Evolutionary conservation across 2,888 invertebrate species (phyloP).

Genomic region (Bhutanitis thaidina): DNA sequence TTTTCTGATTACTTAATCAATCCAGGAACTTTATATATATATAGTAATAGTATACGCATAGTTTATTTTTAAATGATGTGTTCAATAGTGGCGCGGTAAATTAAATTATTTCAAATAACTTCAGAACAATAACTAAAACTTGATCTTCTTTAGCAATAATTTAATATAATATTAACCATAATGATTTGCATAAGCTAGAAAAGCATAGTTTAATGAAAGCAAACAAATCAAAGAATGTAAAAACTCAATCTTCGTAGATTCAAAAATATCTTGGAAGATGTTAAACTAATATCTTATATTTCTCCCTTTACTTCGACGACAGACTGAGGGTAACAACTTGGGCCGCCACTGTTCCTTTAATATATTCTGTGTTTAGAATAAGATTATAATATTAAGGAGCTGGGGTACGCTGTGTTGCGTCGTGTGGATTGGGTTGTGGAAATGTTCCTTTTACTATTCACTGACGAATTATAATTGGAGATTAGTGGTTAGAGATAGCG

Average conservation of each 20-base stretch:
- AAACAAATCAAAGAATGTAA: no score
- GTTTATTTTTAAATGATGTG: no score
- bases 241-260: not conserved
- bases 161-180: no score
- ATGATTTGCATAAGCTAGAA: no score
- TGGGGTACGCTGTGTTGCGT: constrained; percentile 37
- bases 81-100: no score
- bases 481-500: constrained; percentile 36
- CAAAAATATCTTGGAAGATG: constrained; percentile 6
- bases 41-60: no score
- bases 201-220: no score
- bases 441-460: constrained; percentile 44
- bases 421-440: constrained; percentile 31
- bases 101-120: no score
- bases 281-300: constrained; percentile 18
- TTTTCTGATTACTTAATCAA: no score
- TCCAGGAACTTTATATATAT: no score
- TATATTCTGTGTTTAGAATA: constrained; percentile 76
- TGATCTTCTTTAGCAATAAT: no score
- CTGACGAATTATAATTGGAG: constrained; percentile 66
- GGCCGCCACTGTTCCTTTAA: constrained; percentile 46
- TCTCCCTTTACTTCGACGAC: constrained; percentile 22
- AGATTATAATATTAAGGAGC: constrained; percentile 75
- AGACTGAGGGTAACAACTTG: constrained; percentile 37
- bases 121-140: no score